These are phyloP conservation scores for Perizoma flavofasciatum DNA, from an alignment of 2,888 invertebrate species.

Conservation along the genomic window DNA sequence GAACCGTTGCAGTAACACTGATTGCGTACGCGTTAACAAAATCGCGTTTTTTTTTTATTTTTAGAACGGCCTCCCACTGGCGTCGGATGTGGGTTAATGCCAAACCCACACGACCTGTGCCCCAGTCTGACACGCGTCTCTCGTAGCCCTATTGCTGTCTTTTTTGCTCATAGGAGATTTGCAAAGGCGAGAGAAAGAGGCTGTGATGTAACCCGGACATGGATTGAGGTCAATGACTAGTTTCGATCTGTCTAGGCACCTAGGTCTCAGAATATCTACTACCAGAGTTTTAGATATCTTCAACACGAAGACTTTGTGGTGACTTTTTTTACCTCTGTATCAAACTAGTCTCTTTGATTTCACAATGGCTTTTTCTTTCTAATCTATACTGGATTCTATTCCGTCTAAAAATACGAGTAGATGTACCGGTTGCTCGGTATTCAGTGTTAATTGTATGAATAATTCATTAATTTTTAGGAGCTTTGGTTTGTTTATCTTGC, in stretches of 20 bases:
- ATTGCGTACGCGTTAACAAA: conserved; percentile 63
- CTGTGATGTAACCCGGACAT: conserved; percentile 51
- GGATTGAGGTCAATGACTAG: conserved; percentile 61
- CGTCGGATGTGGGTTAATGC: conserved; percentile 76
- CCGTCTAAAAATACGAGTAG: conserved; percentile 14
- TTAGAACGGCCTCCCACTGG: conserved; percentile 79
- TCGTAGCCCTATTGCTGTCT: conserved; percentile 54
- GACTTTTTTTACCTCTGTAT: conserved; percentile 8
- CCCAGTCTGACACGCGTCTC: conserved; percentile 65
- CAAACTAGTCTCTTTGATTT: conserved; percentile 6
- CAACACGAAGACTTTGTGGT: conserved; percentile 1
- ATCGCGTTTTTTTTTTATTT: conserved; percentile 67
- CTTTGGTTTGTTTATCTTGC: conserved; percentile 49
- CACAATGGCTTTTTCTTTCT: conserved; percentile 8
- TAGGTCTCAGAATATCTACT: conserved; percentile 9
- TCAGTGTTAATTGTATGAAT: conserved; percentile 30
- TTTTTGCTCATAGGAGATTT: conserved; percentile 44
- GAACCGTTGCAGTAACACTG: conserved; percentile 62
- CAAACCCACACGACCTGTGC: conserved; percentile 74
- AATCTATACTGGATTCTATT: conserved; percentile 7
- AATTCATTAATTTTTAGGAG: conserved; percentile 38
- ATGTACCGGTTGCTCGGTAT: conserved; percentile 10
- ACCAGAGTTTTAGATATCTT: conserved; percentile 18
- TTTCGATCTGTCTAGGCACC: conserved; percentile 34
- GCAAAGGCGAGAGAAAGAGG: conserved; percentile 48